phyloP scores from a whole-genome alignment of 2,113 vertebrate species.

The Cranoglanis bouderius region DNA sequence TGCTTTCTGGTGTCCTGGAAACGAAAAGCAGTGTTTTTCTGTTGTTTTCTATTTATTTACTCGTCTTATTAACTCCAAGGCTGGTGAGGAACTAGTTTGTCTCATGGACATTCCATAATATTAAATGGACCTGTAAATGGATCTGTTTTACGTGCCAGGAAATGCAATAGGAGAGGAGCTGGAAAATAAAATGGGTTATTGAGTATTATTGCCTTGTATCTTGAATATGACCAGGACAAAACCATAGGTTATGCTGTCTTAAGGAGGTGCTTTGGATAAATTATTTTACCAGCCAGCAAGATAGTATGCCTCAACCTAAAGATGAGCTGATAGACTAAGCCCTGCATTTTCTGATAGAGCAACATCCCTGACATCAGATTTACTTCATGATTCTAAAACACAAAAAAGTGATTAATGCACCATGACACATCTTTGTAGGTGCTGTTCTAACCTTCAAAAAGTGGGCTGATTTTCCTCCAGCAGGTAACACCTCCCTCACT shows the following conservation, averaged over 20 bases:
- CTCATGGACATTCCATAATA: background rate
- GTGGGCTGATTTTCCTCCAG: slow-evolving; percentile 90
- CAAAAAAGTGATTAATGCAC: background rate
- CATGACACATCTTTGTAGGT: background rate
- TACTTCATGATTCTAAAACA: background rate
- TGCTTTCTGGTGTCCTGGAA: background rate
- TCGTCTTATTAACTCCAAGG: background rate
- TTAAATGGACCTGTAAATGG: background rate
- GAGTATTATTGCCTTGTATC: background rate
- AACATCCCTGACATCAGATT: background rate
- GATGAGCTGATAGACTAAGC: background rate
- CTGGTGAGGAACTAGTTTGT: background rate
- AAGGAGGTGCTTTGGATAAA: background rate
- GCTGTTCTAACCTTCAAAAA: slow-evolving; percentile 87
- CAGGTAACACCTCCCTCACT: slow-evolving; percentile 90
- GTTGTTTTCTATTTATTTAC: background rate
- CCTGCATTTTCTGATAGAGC: background rate
- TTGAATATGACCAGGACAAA: background rate
- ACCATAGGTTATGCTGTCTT: background rate
- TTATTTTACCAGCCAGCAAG: background rate
- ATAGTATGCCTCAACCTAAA: background rate
- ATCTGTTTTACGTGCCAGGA: background rate
- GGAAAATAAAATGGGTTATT: background rate
- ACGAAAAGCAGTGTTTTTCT: background rate
- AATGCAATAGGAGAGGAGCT: background rate